phyloP scores from a whole-genome alignment of 35 echinoderm and acorn worm genomes.

The Hemicentrotus pulcherrimus region DNA sequence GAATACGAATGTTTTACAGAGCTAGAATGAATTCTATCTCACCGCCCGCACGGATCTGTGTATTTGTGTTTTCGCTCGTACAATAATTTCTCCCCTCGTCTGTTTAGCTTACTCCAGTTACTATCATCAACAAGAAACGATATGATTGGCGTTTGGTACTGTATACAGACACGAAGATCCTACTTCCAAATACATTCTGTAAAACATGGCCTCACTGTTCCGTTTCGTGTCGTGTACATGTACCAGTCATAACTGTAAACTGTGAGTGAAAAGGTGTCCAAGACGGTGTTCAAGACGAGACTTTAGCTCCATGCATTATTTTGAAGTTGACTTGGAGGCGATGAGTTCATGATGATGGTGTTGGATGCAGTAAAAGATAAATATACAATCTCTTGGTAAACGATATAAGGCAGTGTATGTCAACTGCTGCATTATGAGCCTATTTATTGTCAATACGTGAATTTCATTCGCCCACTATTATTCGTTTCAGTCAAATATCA shows the following conservation, averaged over 20 bases:
- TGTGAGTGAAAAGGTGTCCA: not conserved
- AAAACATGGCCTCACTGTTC: not conserved
- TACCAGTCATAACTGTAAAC: not conserved
- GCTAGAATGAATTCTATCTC: not conserved
- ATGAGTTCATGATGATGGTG: not conserved
- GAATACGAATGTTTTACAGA: no score
- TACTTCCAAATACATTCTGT: not conserved
- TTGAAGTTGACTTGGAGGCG: not conserved
- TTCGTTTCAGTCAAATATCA: no score
- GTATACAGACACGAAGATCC: not conserved
- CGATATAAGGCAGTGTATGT: not conserved
- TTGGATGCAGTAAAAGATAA: not conserved
- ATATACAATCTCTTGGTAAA: not conserved
- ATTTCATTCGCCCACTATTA: not conserved
- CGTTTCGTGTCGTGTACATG: not conserved
- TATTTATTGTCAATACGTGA: not conserved
- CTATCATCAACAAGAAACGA: not conserved
- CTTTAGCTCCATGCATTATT: not conserved
- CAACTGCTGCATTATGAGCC: not conserved
- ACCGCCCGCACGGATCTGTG: constrained; percentile 16
- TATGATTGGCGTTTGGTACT: constrained; percentile 15
- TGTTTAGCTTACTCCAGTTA: constrained; percentile 42
- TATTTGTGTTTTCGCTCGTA: constrained; percentile 25
- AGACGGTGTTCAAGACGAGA: no score
- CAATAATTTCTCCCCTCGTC: not conserved